phyloP scores from a whole-genome alignment of 2,113 vertebrate species.

The Corynorhinus townsendii region DNA sequence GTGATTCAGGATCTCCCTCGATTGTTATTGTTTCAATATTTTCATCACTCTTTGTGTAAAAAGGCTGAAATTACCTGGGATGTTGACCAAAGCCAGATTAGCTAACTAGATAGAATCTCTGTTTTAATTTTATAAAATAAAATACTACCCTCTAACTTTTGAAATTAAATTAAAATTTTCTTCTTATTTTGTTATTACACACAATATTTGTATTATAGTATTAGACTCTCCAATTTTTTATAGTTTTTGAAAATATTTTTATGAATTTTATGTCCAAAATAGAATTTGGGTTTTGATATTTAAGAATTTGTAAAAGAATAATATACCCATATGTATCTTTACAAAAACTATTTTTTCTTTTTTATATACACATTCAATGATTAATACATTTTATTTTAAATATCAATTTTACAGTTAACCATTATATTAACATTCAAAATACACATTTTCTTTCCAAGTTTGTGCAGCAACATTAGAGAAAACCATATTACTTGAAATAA shows the following conservation, averaged over 20 bases:
- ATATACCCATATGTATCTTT: background rate
- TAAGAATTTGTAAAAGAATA: background rate
- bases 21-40: background rate
- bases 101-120: background rate
- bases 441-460: background rate
- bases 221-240: background rate
- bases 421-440: background rate
- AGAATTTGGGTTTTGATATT: background rate
- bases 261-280: background rate
- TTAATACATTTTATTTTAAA: slow-evolving; percentile 1
- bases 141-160: background rate
- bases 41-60: background rate
- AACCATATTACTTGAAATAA: background rate
- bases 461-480: background rate
- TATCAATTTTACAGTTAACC: background rate
- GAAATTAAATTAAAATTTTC: background rate
- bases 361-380: background rate
- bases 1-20: background rate
- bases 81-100: background rate
- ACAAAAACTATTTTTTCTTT: background rate
- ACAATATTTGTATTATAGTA: background rate
- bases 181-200: background rate
- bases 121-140: background rate
- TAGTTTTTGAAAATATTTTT: slow-evolving; percentile 9
- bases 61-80: background rate